Conservation (phyloP, 2,797 vertebrate genomes). For the Denticeps clupeoides region DNA sequence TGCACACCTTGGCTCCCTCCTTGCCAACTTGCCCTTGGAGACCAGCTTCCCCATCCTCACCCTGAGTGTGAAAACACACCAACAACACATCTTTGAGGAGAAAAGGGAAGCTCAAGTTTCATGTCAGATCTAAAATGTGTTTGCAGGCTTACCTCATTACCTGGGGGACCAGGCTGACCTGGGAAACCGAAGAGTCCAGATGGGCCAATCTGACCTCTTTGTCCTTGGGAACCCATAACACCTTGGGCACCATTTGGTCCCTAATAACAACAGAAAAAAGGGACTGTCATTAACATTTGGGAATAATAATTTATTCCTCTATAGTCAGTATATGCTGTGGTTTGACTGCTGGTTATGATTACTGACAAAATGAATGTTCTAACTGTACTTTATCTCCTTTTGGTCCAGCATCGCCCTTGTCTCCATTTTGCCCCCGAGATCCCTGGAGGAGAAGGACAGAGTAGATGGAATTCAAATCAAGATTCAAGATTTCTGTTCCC, state of each 20-base stretch:
- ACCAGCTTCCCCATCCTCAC: conserved; percentile 55
- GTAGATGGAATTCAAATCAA: no score
- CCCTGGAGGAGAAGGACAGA: conserved; percentile 43
- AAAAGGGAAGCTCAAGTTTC: not conserved
- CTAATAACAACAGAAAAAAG: conserved; percentile 32
- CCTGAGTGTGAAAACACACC: conserved; percentile 34
- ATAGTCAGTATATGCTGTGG: no score
- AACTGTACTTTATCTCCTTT: conserved; percentile 58
- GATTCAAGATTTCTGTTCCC: no score
- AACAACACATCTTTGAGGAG: not conserved
- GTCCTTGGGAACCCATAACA: conserved; percentile 45
- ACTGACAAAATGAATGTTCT: not conserved
- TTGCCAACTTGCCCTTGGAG: conserved; percentile 43
- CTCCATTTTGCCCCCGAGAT: conserved; percentile 42
- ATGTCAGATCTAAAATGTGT: not conserved
- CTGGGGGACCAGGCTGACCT: conserved; percentile 45
- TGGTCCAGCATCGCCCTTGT: conserved; percentile 54
- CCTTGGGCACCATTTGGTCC: conserved; percentile 50
- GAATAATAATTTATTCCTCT: not conserved
- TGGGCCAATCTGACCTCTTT: conserved; percentile 46
- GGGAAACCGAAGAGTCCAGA: conserved; percentile 47
- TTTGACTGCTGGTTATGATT: not conserved
- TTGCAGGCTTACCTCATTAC: conserved; percentile 44
- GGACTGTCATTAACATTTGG: not conserved
- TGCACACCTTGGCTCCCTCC: conserved; percentile 54